Percentiles rank a stretch among this genome's conserved stretches.
Evolutionary conservation across 1,140 invertebrate genomes (phyloP).

Genomic region (Schlechtendalia chinensis): DNA sequence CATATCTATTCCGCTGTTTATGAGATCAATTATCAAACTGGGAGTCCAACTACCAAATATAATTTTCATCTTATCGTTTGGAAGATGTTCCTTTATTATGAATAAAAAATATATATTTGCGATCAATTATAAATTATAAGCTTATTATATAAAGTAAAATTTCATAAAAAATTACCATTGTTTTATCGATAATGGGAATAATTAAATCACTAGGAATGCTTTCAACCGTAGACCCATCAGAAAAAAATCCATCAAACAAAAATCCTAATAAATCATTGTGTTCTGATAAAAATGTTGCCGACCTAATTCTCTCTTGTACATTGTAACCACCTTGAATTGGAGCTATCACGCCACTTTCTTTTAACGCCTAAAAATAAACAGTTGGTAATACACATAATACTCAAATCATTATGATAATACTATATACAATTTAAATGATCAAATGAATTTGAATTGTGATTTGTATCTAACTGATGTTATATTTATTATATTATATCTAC

Average conservation of each 20-base stretch:
- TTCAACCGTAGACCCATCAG: conserved; percentile 65
- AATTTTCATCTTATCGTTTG: conserved; percentile 64
- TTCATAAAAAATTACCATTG: conserved; percentile 57
- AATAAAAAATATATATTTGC: conserved; percentile 20
- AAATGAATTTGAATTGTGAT: too few species aligned
- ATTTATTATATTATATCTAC: too few species aligned
- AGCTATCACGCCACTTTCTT: conserved; percentile 62
- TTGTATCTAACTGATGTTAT: too few species aligned
- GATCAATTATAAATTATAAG: background rate
- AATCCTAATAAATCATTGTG: conserved; percentile 63
- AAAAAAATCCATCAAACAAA: conserved; percentile 77
- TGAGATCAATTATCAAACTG: conserved; percentile 63
- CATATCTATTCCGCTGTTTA: conserved; percentile 74
- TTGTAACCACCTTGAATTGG: conserved; percentile 74
- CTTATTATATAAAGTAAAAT: background rate
- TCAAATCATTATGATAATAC: too few species aligned
- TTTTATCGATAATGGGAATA: conserved; percentile 63
- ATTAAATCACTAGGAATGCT: conserved; percentile 62
- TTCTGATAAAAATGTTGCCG: conserved; percentile 62
- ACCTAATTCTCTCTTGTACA: conserved; percentile 61
- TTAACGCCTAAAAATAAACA: conserved; percentile 52
- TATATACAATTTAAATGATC: too few species aligned
- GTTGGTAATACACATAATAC: background rate
- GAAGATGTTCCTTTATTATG: conserved; percentile 61
- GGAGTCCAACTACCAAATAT: conserved; percentile 72